Evolutionary conservation across 2,797 vertebrate species (phyloP), one percentile per base, ranked within the genome.

Genomic region (Urosaurus nigricauda): DNA sequence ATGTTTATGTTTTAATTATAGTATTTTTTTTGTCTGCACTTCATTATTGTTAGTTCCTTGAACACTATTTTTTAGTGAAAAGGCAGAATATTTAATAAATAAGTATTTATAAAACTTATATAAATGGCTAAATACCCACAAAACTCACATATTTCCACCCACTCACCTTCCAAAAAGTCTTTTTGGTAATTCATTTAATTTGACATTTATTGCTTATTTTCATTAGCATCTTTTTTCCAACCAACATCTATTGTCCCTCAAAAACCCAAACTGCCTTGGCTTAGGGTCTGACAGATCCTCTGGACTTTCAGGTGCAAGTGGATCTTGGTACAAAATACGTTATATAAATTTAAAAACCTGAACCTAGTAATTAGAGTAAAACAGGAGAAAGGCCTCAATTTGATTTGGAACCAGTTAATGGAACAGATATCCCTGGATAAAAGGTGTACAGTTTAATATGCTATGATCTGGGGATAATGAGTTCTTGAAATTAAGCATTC

Each of bases 381-480:
- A 90, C 92, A 88, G 85, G 12, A 90, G 87, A 89, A 89, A 81
- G 85, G 87, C 87, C 90, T 93, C 81, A 93, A 90, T 91, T 21
- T 86, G 60, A 88, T 86, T 94, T 90, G 95, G 92, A 94, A 95
- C 87, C 90, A 93, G 93, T 95, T 93, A 91, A 93, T 88, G 88
- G 87, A 95, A 91, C 88, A 93, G 90, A 89, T 85, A 93, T 92
- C 91, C 79, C 94, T 93, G 93, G 81, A 84, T 95, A 94, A 95
- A 89, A 89, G 65, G 60, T 79, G 88, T 56, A 92, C 5, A 88
- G 90, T 70, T 89, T 88, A 79, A 89, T 56, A 79, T 43, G 58
- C 82, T 47, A 79, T 11, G 37, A 84, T 60, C 19, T 79, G 92
- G 92, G 47, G 92, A 95, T 91, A 93, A 85, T 93, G 85, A 94